Percentiles rank a stretch among this genome's conserved stretches.
Evolutionary conservation across 2,113 vertebrate genomes (phyloP).

Genomic region (Petroica traversi): DNA sequence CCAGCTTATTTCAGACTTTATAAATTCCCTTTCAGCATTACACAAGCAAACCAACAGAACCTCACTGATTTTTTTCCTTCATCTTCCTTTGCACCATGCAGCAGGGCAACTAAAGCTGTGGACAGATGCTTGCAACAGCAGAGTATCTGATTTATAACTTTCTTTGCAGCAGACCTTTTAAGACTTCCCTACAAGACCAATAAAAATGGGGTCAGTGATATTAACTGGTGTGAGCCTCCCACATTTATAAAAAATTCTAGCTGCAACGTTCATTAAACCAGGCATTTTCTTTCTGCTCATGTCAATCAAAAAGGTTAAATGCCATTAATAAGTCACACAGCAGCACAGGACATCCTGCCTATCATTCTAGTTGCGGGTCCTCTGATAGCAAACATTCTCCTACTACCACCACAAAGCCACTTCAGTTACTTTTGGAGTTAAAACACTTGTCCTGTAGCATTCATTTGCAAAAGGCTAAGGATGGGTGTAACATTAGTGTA

Average conservation of each 20-base stretch:
- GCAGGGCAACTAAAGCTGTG: neutral
- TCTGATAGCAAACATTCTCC: neutral
- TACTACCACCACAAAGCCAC: neutral
- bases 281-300: neutral
- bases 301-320: neutral
- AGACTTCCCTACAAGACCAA: constrained; percentile 1
- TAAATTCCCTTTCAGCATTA: neutral
- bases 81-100: neutral
- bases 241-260: neutral
- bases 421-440: neutral
- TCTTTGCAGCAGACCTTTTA: constrained; percentile 6
- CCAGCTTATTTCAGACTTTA: neutral
- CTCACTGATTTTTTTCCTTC: neutral
- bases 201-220: constrained; percentile 32
- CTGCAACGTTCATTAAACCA: neutral
- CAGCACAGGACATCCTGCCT: neutral
- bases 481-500: neutral
- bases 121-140: neutral
- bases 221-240: neutral
- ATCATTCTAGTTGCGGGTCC: neutral
- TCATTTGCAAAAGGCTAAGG: neutral
- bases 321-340: neutral
- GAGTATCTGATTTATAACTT: constrained; percentile 15
- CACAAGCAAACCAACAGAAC: neutral
- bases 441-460: neutral